These are phyloP conservation scores for Apteryx owenii DNA, from an alignment of 2,113 vertebrate genomes.

Conservation along the genomic window DNA sequence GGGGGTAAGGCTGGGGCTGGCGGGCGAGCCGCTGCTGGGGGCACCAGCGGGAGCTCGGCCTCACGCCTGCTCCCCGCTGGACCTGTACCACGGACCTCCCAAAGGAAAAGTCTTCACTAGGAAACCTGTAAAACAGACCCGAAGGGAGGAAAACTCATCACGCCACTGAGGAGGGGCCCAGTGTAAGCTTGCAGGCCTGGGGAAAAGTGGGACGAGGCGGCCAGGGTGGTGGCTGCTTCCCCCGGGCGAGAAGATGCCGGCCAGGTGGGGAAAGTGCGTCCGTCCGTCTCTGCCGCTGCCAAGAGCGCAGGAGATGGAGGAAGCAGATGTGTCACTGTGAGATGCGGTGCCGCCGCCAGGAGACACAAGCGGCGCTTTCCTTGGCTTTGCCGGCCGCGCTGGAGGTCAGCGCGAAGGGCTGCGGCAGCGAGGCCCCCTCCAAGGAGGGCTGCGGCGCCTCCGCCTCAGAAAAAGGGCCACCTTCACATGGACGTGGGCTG, in stretches of 20 bases:
- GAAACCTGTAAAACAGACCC: not conserved
- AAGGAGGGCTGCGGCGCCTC: too few species aligned
- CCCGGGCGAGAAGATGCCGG: too few species aligned
- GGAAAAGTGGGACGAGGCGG: not conserved
- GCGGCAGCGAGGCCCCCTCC: not conserved
- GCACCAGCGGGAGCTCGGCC: not conserved
- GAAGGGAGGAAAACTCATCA: not conserved
- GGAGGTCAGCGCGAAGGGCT: not conserved
- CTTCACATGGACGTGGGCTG: too few species aligned
- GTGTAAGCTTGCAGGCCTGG: not conserved
- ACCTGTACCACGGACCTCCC: not conserved
- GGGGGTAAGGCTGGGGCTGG: not conserved
- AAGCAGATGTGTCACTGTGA: slow-evolving; percentile 32
- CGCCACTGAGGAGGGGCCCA: not conserved
- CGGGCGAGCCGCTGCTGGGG: not conserved
- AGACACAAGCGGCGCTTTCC: not conserved
- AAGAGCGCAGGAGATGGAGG: not conserved
- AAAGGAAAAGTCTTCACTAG: not conserved
- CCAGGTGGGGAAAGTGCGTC: too few species aligned
- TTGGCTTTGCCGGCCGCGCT: rapidly evolving
- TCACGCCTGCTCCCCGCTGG: not conserved
- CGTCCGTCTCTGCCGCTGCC: too few species aligned
- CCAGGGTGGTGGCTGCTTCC: too few species aligned
- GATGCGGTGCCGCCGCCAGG: not conserved
- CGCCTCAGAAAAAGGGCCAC: not conserved